Evolutionary conservation across 2,797 vertebrate genomes (phyloP), one percentile per base, ranked within the genome.

Genomic region (Acanthopagrus latus): DNA sequence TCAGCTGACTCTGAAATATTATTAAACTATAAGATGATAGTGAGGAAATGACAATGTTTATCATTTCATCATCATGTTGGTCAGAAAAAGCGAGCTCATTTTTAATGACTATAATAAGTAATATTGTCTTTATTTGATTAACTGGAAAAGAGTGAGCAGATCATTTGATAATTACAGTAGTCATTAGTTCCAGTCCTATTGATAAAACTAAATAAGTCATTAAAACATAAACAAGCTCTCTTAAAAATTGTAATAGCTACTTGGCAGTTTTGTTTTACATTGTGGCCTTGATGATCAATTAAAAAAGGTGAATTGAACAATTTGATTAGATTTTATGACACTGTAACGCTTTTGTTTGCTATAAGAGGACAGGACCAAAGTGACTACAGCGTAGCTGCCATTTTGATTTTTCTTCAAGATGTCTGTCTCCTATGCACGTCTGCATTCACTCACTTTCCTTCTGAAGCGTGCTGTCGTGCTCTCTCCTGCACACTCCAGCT

Each of bases 361-460:
- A 21, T 18, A 23, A 56, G 41, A 75, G 63, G 41, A 47, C n/a
- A 10, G n/a, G 25, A 12, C 48, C 6, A 10, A 27, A 46, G 18
- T 8, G 29, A 23, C 7, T 44, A 38, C 33, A 71, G 56, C 67
- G 9, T 12, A 54, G 54, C 78, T 65, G 8, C 72, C 86, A 88
- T 85, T 84, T 87, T 83, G 65, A 10, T 54, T 27, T 56, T 65
- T 74, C 50, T 63, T 72, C 52, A 74, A 86, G 68, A 75, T 78
- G 79, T 55, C 71, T 48, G 68, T 64, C 68, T 18, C n/a, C 46
- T 21, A 23, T 67, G 44, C 47, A 23, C 29, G 1, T 68, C 74
- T 5, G 2, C 20, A 1, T 55, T 66, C 64, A 16, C 67, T 12
- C 46, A 66, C 48, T 70, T 67, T 63, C 10, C 25, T 56, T 62